These are phyloP conservation scores for Heliconius melpomene DNA, from an alignment of 1,140 invertebrate species.

Conservation along the genomic window DNA sequence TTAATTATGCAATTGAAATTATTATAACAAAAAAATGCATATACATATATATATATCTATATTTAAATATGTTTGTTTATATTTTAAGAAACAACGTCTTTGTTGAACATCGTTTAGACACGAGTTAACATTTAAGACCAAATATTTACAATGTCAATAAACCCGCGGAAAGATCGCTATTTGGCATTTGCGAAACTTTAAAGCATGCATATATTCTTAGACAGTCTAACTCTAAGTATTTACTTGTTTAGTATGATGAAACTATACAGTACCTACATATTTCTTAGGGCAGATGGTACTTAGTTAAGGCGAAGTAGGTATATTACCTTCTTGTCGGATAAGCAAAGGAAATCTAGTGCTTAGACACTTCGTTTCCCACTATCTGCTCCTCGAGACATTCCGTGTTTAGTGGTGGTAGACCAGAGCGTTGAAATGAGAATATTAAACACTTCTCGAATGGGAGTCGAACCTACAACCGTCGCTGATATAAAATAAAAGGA, in stretches of 20 bases:
- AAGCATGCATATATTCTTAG: conserved; percentile 23
- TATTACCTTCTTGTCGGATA: too few species aligned
- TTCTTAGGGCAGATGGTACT: background rate
- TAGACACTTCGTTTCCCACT: too few species aligned
- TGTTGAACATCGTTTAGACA: background rate
- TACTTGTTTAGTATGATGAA: background rate
- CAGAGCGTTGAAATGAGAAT: too few species aligned
- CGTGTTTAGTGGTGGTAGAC: too few species aligned
- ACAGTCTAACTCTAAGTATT: background rate
- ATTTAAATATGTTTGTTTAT: background rate
- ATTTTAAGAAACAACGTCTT: background rate
- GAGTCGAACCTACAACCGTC: too few species aligned
- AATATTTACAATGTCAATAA: conserved; percentile 38
- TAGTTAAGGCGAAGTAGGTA: background rate
- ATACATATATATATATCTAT: too few species aligned
- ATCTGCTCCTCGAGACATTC: too few species aligned
- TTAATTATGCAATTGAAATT: too few species aligned
- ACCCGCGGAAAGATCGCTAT: conserved; percentile 25
- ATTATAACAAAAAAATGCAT: too few species aligned
- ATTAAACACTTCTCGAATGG: too few species aligned
- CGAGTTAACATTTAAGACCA: conserved; percentile 27
- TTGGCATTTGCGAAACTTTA: conserved; percentile 24
- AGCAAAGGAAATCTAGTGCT: too few species aligned
- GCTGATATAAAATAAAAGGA: too few species aligned
- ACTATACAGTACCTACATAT: background rate